Evolutionary conservation across 2,113 vertebrate genomes (phyloP), one percentile per base, ranked within the genome.

Genomic region (Ranitomeya variabilis): DNA sequence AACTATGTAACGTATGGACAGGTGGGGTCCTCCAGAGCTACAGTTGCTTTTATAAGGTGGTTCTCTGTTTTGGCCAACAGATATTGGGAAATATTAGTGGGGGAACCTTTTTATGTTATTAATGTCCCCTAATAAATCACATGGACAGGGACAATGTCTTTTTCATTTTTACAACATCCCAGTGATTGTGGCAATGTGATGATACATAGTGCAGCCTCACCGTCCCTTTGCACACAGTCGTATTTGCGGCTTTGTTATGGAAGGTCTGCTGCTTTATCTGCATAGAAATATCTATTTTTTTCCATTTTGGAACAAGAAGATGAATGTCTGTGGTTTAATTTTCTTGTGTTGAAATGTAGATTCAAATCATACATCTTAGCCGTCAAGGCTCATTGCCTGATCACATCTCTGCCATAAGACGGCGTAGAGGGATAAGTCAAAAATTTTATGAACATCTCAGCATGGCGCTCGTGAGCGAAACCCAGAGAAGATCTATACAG

Each of bases 331-430:
- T 59, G 55, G 69, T 86, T 76, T 86, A 86, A 60, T 76, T 77
- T 77, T 51, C 55, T 86, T 45, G 67, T 74, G 83, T 85, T 85
- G n/a, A 67, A 52, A 79, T 87, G 76, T 64, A 86, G 85, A 86
- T 86, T 86, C n/a, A 21, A 37, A 66, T 66, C 21, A 52, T 79
- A 54, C 57, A 86, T 79, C 85, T 86, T 79, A 62, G 16, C 84
- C 55, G 77, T 80, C 86, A 80, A 54, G 76, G 60, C 76, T 86
- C 85, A 86, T 78, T 87, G 74, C 76, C 45, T 67, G 86, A 64
- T 87, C 86, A 79, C 77, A 86, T 86, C 76, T 73, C 79, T 31
- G 54, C 51, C 60, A 80, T 60, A 80, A 55, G 60, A 67, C 62
- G 45, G 76, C 60, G 15, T 31, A n/a, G 13, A 55, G 60, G 45